phyloP scores from a whole-genome alignment of 2,888 invertebrate species.

The Fragum sueziense region DNA sequence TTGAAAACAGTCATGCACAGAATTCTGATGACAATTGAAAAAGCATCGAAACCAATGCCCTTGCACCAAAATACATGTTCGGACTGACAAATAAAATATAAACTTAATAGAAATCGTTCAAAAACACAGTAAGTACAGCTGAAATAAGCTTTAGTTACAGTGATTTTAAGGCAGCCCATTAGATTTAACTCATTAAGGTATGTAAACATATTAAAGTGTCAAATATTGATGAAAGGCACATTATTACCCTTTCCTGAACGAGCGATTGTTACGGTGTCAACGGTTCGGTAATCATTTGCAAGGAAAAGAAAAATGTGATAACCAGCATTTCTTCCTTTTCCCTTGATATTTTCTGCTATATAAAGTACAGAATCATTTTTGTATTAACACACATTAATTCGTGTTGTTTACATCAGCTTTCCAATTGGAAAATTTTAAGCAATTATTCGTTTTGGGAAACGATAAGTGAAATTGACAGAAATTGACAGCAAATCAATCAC shows the following conservation, averaged over 20 bases:
- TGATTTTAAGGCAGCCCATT: too few species aligned
- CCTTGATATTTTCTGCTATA: not conserved
- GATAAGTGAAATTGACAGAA: not conserved
- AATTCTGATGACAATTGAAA: too few species aligned
- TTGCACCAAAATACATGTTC: not conserved
- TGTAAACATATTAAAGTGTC: slow-evolving; percentile 2
- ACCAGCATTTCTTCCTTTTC: not conserved
- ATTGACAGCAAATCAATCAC: not conserved
- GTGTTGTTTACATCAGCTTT: too few species aligned
- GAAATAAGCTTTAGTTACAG: too few species aligned
- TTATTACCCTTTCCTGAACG: not conserved
- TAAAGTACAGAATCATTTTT: not conserved
- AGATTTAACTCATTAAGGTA: not conserved
- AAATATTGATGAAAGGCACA: not conserved
- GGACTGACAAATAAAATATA: not conserved
- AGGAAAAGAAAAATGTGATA: not conserved
- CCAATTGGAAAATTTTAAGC: too few species aligned
- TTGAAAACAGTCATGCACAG: too few species aligned
- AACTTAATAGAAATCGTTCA: too few species aligned
- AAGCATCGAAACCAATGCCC: too few species aligned
- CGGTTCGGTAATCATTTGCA: too few species aligned
- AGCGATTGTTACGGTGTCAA: not conserved
- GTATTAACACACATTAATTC: too few species aligned
- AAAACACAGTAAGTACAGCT: too few species aligned
- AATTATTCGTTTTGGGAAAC: too few species aligned